A percentile compares a stretch with the other conserved stretches of the same genome.
Conservation (phyloP, 1,140 invertebrate genomes). For the Cherax destructor region DNA sequence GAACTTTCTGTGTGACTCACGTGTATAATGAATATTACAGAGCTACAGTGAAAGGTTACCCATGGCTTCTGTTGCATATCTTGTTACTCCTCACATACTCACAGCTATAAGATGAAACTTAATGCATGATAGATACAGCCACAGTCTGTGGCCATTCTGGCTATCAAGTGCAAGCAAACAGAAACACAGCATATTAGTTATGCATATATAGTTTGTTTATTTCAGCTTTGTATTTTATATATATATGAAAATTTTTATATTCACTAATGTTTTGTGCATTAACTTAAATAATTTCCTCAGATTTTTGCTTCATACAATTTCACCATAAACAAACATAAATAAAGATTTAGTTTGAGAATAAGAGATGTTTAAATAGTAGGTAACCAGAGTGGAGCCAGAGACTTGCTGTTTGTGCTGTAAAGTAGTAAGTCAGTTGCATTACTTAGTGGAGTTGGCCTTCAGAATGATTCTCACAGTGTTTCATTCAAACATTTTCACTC, state of each 20-base stretch:
- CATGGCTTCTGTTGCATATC: constrained; percentile 32
- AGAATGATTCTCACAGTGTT: constrained; percentile 50
- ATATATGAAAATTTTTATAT: neutral
- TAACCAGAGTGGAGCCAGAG: neutral
- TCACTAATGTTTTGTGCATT: neutral
- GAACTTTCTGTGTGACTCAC: constrained; percentile 1
- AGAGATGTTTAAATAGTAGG: neutral
- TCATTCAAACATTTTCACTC: constrained; percentile 30
- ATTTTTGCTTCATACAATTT: neutral
- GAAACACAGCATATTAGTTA: neutral
- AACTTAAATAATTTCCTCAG: neutral
- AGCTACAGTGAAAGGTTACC: constrained; percentile 19
- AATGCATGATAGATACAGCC: constrained; percentile 42
- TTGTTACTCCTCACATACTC: constrained; percentile 18
- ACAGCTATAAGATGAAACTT: constrained; percentile 21
- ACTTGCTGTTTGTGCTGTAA: constrained; percentile 53
- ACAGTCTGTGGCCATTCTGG: constrained; percentile 3
- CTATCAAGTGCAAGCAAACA: neutral
- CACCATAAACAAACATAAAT: neutral
- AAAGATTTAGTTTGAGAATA: neutral
- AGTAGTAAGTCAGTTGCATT: constrained; percentile 65
- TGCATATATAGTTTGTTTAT: neutral
- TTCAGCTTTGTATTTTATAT: neutral
- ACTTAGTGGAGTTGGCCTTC: constrained; percentile 59
- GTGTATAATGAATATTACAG: neutral